phyloP scores from a whole-genome alignment of 2,113 vertebrate genomes.

The Trinectes maculatus region DNA sequence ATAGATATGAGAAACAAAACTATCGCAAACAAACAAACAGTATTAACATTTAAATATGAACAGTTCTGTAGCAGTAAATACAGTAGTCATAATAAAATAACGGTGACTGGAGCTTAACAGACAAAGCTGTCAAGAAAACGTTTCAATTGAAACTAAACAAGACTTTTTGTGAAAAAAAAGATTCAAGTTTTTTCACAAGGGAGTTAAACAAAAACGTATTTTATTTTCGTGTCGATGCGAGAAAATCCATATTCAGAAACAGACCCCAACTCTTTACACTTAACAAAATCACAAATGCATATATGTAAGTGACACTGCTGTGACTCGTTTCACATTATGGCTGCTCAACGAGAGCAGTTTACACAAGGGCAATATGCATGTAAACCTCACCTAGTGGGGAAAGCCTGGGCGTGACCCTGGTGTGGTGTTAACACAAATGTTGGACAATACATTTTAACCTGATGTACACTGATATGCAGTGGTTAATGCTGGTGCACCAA shows the following conservation, averaged over 20 bases:
- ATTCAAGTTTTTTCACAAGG: conserved; percentile 26
- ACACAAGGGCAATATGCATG: too few relatives aligned
- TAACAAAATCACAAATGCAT: too few relatives aligned
- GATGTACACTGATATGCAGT: too few relatives aligned
- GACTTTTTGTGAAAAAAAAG: conserved; percentile 37
- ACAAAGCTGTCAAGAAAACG: conserved; percentile 70
- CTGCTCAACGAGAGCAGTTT: too few relatives aligned
- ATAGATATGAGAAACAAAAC: conserved; percentile 16
- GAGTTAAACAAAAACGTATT: conserved; percentile 8
- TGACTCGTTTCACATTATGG: too few relatives aligned
- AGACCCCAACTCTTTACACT: too few relatives aligned
- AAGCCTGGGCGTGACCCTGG: too few relatives aligned
- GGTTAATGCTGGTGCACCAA: too few relatives aligned
- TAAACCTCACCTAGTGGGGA: too few relatives aligned
- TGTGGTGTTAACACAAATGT: too few relatives aligned
- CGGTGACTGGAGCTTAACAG: conserved; percentile 48
- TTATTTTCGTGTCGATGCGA: conserved; percentile 20
- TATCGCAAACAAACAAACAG: conserved; percentile 32
- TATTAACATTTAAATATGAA: conserved; percentile 65
- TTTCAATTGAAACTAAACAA: conserved; percentile 77
- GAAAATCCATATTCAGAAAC: background rate
- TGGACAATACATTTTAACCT: too few relatives aligned
- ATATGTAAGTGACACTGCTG: too few relatives aligned
- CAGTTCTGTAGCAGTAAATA: conserved; percentile 49
- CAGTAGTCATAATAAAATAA: conserved; percentile 35